Base-by-base conservation (phyloP, 2,888 invertebrate genomes). In the Seira musarum region DNA sequence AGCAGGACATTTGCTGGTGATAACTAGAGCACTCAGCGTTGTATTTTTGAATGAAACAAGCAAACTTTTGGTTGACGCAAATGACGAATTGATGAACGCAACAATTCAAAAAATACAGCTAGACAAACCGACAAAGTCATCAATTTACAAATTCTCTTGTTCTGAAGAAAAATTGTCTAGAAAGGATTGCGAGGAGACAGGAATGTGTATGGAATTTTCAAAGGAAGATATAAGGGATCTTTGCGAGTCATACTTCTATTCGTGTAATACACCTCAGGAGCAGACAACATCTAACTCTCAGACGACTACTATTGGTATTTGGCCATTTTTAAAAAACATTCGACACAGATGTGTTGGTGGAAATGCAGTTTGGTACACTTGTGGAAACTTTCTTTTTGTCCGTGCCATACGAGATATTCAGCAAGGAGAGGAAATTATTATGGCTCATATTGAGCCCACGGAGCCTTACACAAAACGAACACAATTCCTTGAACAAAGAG, bases 291-390 rank as follows among this genome's bases (percentile, higher is more conserved):
- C 24, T 1, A 10, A 24, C 15, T 15, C 10, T 19, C 49, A 24
- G 17, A 53, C 8, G 13, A 49, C 21, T 1, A 19, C 68, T 3
- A 25, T 68, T 19, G 83, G 83, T 2, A 21, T 83, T 3, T 83
- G 83, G 83, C 74, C 66, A n/a, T 74, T 76, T 46, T 78, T 81
- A 0, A 71, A 63, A 13, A 70, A 74, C 24, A 76, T 83, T 13
- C 71, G 63, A 25, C 83, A 83, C 46, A 69, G 53, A 0, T 83
- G 83, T 63, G 79, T 72, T 10, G 83, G 81, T 1, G 72, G 77
- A 1, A 83, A 83, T 21, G 79, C 72, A 24, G 15, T 66, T 5
- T 81, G 81, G 78, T 79, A 64, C 24, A 81, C 67, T 40, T 71
- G 67, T 49, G 83, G 83, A 21, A 81, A 83, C 60, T 8, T 79